phyloP scores from a whole-genome alignment of 1,140 invertebrate species.

The Laupala kohalensis region DNA sequence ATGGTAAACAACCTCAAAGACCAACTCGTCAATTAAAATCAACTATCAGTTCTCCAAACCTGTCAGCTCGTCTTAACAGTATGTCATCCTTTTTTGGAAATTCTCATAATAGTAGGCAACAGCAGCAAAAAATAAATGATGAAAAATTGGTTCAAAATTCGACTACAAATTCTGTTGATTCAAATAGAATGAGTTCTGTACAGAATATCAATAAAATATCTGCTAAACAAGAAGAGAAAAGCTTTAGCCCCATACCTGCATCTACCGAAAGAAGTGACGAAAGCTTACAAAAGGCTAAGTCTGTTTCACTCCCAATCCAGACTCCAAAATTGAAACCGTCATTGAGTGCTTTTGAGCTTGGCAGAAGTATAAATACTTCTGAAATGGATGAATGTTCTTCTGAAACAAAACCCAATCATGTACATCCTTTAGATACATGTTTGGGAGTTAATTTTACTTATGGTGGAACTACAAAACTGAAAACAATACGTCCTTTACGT shows the following conservation, averaged over 20 bases:
- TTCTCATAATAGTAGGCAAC: neutral
- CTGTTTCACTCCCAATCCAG: neutral
- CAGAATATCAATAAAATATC: neutral
- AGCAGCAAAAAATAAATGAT: neutral
- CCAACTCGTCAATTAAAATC: conserved; percentile 30
- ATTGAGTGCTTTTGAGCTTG: conserved; percentile 4
- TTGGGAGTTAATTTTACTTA: conserved; percentile 50
- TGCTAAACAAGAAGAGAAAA: neutral
- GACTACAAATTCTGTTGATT: neutral
- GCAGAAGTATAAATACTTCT: neutral
- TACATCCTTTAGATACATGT: conserved; percentile 41
- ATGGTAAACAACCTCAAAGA: conserved; percentile 10
- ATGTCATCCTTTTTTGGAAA: conserved; percentile 2
- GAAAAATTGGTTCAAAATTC: neutral
- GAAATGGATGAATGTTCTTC: too few relatives aligned
- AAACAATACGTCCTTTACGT: conserved; percentile 29
- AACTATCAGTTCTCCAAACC: conserved; percentile 32
- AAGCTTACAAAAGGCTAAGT: neutral
- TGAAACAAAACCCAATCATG: conserved; percentile 15
- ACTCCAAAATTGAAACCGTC: conserved; percentile 1
- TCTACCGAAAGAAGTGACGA: neutral
- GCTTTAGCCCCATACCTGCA: neutral
- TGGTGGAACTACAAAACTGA: conserved; percentile 50
- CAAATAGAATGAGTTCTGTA: neutral
- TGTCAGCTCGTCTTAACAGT: conserved; percentile 32